Evolutionary conservation across 2,113 vertebrate genomes (phyloP), one percentile per base, ranked within the genome.

Genomic region (Dicrurus megarhynchus): DNA sequence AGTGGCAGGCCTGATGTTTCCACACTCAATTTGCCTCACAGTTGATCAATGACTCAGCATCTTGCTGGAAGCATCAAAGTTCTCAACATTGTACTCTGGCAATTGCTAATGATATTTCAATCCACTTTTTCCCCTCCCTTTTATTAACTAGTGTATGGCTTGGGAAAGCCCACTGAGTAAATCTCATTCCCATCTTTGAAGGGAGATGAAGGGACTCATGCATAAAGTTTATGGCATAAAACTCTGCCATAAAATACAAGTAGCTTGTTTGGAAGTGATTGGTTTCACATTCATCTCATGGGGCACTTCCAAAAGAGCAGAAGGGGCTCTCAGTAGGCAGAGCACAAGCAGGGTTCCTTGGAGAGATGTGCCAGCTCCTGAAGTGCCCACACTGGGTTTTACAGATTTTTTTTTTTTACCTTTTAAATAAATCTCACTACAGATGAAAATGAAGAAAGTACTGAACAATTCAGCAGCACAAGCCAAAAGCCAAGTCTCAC

Each of bases 341-440:
- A 55, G 22, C 21, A 73, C 0, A 5, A 75, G 46, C 14, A 24
- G 35, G n/a, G 39, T 5, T 86, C 53, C 49, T 0, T 47, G 37
- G 19, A 57, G 57, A 75, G 16, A 68, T 6, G 2, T 11, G 41
- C 15, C 53, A 69, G 32, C 50, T 82, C 21, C 56, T 78, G 8
- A 82, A 46, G 22, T 4, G 2, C 5, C 42, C 33, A 16, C 1
- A 3, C 0, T 24, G 32, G 50, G 3, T 42, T 74, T 47, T 7
- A 37, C 0, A 3, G 3, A 4, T 4, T 27, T n/a, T 46, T 27
- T 41, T 82, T 7, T 37, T 14, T 35, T 6, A 87, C 53, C 32
- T 56, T n/a, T 32, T 7, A 41, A 69, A 19, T n/a, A 46, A 52
- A 53, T n/a, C 63, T 70, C 15, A 39, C 11, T 44, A 61, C 20